Evolutionary conservation across 2,113 vertebrate genomes (phyloP).

Genomic region (Aepyceros melampus): DNA sequence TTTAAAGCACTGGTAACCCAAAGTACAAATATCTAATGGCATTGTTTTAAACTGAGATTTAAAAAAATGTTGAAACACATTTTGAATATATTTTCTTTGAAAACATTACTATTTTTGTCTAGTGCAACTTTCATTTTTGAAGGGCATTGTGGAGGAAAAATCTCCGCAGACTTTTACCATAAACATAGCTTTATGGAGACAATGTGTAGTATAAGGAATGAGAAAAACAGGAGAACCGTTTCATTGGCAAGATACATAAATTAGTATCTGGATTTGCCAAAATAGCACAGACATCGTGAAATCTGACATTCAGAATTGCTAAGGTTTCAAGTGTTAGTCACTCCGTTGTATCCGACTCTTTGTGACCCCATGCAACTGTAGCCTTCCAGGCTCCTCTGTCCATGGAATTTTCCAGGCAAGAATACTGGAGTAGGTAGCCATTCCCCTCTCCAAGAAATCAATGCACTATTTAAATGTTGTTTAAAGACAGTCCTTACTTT

Average conservation of each 20-base stretch:
- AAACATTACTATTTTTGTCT: not conserved
- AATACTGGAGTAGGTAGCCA: not conserved
- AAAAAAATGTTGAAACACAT: conserved; percentile 3
- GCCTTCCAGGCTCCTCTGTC: not conserved
- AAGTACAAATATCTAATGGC: not conserved
- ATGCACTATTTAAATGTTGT: conserved; percentile 19
- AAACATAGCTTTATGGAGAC: conserved; percentile 20
- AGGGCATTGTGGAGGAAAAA: not conserved
- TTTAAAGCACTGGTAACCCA: not conserved
- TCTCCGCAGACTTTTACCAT: not conserved
- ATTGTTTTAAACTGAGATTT: not conserved
- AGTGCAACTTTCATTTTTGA: conserved; percentile 27
- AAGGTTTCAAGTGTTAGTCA: not conserved
- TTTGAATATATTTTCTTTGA: conserved; percentile 9
- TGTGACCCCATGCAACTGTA: not conserved
- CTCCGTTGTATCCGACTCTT: not conserved
- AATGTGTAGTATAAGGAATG: not conserved
- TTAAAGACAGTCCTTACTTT: conserved; percentile 73
- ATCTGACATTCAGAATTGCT: conserved; percentile 29
- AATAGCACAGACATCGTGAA: conserved; percentile 28
- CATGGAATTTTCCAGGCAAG: not conserved
- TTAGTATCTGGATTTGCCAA: conserved; percentile 53
- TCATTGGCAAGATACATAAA: not conserved
- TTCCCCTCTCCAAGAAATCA: not conserved
- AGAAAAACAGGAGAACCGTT: conserved; percentile 10